Evolutionary conservation across 2,797 vertebrate genomes (phyloP).

Genomic region (Mycteria americana): DNA sequence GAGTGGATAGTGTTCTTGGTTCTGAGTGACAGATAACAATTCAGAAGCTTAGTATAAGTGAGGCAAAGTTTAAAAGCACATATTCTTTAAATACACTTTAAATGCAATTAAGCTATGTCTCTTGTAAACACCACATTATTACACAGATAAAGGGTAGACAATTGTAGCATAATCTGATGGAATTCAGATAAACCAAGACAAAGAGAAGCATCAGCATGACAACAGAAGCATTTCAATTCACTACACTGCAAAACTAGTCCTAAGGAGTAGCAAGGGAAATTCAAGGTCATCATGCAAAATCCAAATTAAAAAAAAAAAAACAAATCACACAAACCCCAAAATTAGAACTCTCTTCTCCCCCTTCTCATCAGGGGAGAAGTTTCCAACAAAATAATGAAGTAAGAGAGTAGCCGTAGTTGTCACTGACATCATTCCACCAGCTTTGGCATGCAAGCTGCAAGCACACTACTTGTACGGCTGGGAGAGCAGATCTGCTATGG

Average conservation of each 20-base stretch:
- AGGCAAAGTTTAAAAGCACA: background rate
- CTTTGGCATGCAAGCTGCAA: background rate
- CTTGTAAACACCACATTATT: slow-evolving; percentile 30
- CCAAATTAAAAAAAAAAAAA: background rate
- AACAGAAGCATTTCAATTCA: slow-evolving; percentile 26
- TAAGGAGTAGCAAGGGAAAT: slow-evolving; percentile 26
- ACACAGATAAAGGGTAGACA: slow-evolving; percentile 32
- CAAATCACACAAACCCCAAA: background rate
- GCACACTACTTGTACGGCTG: rapidly evolving
- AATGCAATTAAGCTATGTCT: slow-evolving; percentile 31
- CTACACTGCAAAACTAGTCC: background rate
- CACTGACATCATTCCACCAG: background rate
- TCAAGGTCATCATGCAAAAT: slow-evolving; percentile 42
- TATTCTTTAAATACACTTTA: slow-evolving; percentile 15
- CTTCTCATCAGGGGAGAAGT: background rate
- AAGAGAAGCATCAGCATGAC: slow-evolving; percentile 50
- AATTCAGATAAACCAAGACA: slow-evolving; percentile 55
- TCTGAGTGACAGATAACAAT: background rate
- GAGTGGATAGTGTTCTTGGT: background rate
- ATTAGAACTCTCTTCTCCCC: background rate
- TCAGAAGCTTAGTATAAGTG: background rate
- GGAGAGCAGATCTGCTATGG: background rate
- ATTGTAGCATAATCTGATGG: slow-evolving; percentile 37
- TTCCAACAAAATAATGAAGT: background rate
- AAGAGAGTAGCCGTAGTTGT: background rate